phyloP scores from a whole-genome alignment of 2,797 vertebrate genomes.

The Sebastes diaconus region DNA sequence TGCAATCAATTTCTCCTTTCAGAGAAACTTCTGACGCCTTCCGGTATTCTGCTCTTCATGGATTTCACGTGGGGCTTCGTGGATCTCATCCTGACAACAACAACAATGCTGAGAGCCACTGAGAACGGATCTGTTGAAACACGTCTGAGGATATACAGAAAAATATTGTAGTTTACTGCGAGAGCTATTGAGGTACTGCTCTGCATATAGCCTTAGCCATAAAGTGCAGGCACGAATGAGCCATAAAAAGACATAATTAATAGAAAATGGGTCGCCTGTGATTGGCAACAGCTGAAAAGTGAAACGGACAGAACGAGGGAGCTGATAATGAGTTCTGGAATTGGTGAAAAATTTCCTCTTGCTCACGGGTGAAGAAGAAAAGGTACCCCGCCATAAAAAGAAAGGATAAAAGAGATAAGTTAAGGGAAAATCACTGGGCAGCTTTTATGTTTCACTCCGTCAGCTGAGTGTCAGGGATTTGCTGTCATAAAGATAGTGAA shows the following conservation, averaged over 20 bases:
- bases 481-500: slow-evolving; percentile 81
- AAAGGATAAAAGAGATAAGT: slow-evolving; percentile 70
- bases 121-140: not conserved
- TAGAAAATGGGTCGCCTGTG: slow-evolving; percentile 50
- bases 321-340: slow-evolving; percentile 71
- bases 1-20: slow-evolving; percentile 80
- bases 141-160: slow-evolving; percentile 19
- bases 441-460: slow-evolving; percentile 79
- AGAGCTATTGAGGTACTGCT: slow-evolving; percentile 1
- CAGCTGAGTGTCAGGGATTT: slow-evolving; percentile 80
- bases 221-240: slow-evolving; percentile 35
- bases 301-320: slow-evolving; percentile 59
- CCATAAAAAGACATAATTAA: slow-evolving; percentile 73
- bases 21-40: slow-evolving; percentile 68
- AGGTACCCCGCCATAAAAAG: slow-evolving; percentile 66
- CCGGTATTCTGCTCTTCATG: slow-evolving; percentile 44
- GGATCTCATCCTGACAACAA: slow-evolving; percentile 18
- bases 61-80: slow-evolving; percentile 44
- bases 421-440: slow-evolving; percentile 66
- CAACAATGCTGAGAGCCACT: not conserved
- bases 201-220: slow-evolving; percentile 34
- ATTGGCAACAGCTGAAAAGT: slow-evolving; percentile 68
- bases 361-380: slow-evolving; percentile 56
- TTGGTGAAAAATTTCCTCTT: slow-evolving; percentile 56
- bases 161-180: slow-evolving; percentile 32